phyloP scores from a whole-genome alignment of 2,797 vertebrate species.

The Squalus acanthias region DNA sequence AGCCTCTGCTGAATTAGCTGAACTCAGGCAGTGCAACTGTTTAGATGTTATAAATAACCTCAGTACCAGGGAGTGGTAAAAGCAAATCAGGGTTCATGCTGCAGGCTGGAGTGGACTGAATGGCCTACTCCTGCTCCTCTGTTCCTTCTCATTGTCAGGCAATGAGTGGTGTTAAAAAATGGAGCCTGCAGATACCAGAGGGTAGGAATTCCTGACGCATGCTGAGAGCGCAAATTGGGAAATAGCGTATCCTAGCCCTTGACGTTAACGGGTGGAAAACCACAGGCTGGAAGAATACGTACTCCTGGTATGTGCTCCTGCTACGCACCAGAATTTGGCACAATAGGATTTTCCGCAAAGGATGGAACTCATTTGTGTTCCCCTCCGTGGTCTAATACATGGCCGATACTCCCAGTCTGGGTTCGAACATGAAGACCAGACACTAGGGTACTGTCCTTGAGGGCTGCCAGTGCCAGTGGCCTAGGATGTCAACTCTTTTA shows the following conservation, averaged over 20 bases:
- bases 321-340: not conserved
- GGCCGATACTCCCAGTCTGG: not conserved
- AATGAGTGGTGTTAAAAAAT: not conserved
- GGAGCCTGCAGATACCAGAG: not conserved
- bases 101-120: not conserved
- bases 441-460: not conserved
- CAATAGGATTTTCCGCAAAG: not conserved
- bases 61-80: not conserved
- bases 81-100: not conserved
- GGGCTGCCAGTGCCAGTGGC: not conserved
- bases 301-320: too few relatives aligned
- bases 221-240: not conserved
- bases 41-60: conserved; percentile 16
- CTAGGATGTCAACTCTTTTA: not conserved
- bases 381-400: not conserved
- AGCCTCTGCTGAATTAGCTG: not conserved
- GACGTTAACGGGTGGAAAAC: not conserved
- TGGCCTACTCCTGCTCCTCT: not conserved
- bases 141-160: not conserved
- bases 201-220: not conserved
- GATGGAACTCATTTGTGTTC: not conserved
- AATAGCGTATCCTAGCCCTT: not conserved
- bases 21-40: not conserved
- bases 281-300: not conserved
- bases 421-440: not conserved